These are phyloP conservation scores for Anhinga rufa DNA, from an alignment of 2,113 vertebrate species.

Conservation along the genomic window DNA sequence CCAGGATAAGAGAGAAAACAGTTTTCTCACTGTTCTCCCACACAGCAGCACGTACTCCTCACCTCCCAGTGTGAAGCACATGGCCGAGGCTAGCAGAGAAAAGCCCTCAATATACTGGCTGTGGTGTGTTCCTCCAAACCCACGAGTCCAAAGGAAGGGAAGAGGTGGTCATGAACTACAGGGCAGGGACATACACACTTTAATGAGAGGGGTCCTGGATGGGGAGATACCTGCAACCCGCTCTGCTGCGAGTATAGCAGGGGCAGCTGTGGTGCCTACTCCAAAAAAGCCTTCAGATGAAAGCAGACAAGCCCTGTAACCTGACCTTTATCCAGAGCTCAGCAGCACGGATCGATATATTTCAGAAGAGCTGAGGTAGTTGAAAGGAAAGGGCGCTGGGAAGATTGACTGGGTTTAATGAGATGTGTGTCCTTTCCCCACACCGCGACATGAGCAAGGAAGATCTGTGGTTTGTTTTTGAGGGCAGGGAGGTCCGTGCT, in stretches of 20 bases:
- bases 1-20: background rate
- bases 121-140: background rate
- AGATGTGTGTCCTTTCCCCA: background rate
- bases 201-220: background rate
- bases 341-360: background rate
- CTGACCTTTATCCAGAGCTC: background rate
- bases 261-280: background rate
- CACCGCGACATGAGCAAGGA: rapidly evolving
- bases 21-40: background rate
- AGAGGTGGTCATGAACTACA: background rate
- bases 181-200: background rate
- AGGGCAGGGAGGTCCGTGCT: background rate
- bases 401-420: background rate
- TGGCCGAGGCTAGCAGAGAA: background rate
- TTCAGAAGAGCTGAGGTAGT: background rate
- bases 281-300: background rate
- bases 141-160: rapidly evolving
- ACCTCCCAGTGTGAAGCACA: background rate
- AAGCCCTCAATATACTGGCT: background rate
- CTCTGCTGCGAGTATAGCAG: background rate
- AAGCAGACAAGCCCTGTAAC: background rate
- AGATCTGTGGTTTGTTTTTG: too few relatives aligned
- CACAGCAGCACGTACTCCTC: too few relatives aligned
- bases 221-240: rapidly evolving
- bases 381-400: background rate